phyloP scores from a whole-genome alignment of 2,113 vertebrate genomes.

The Narcine bancroftii region DNA sequence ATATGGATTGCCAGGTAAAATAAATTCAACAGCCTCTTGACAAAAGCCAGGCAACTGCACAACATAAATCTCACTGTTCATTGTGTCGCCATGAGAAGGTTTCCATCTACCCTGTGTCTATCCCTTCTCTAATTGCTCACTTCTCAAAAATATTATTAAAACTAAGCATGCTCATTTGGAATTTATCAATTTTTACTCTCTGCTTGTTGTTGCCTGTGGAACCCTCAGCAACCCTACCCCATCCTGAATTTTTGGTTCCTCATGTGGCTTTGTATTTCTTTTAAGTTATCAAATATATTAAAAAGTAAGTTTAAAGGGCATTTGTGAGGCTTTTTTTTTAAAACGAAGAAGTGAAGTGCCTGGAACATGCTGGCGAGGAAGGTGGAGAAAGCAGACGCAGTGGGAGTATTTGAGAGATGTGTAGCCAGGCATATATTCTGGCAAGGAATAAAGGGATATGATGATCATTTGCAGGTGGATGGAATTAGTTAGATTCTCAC shows the following conservation, averaged over 20 bases:
- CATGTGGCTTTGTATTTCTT: not conserved
- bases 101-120: not conserved
- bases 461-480: too few relatives aligned
- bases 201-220: not conserved
- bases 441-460: too few relatives aligned
- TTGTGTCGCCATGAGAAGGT: not conserved
- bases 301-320: too few relatives aligned
- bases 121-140: not conserved
- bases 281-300: too few relatives aligned
- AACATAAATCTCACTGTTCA: not conserved
- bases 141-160: not conserved
- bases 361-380: too few relatives aligned
- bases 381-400: too few relatives aligned
- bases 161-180: not conserved
- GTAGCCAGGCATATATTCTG: too few relatives aligned
- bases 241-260: not conserved
- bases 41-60: not conserved
- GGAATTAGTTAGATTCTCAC: too few relatives aligned
- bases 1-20: not conserved
- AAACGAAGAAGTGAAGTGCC: too few relatives aligned
- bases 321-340: too few relatives aligned
- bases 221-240: not conserved
- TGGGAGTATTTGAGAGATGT: too few relatives aligned
- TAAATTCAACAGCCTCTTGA: not conserved
- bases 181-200: not conserved